A percentile compares a stretch with the other conserved stretches of the same genome.
These are phyloP conservation scores for Centropristis striata DNA, from an alignment of 2,113 vertebrate genomes.

Conservation along the genomic window DNA sequence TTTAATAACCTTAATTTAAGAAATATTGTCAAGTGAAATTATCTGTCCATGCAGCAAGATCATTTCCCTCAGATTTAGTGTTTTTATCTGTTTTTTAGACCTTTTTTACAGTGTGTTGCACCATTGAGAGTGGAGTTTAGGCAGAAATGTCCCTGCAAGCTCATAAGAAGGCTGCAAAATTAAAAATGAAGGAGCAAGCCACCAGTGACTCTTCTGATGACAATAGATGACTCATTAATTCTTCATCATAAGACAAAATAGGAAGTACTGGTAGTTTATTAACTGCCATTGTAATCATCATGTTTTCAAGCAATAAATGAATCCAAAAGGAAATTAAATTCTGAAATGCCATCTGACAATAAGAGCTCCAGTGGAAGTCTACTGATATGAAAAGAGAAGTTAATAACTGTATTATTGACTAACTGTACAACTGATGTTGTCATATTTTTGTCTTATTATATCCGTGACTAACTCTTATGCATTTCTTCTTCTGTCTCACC, in stretches of 20 bases:
- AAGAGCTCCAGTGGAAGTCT: background rate
- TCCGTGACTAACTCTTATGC: background rate
- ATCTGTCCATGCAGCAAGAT: no score
- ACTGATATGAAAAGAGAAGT: background rate
- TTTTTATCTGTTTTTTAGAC: no score
- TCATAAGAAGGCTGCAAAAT: background rate
- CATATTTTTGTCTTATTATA: background rate
- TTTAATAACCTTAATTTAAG: no score
- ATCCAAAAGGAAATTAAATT: background rate
- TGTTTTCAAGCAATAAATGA: background rate
- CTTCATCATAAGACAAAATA: background rate
- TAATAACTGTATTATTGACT: background rate
- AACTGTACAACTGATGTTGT: no score
- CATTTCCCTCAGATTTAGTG: no score
- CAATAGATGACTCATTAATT: background rate
- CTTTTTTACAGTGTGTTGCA: no score
- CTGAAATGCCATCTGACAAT: background rate
- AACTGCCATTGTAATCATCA: background rate
- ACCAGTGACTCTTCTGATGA: constrained; percentile 2
- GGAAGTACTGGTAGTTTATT: background rate
- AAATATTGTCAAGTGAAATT: no score
- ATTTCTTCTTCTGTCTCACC: constrained; percentile 77
- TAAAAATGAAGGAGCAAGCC: background rate
- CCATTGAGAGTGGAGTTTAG: background rate
- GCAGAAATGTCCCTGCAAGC: background rate